Conservation (phyloP, 2,113 vertebrate species). For the Bothrops jararaca region DNA sequence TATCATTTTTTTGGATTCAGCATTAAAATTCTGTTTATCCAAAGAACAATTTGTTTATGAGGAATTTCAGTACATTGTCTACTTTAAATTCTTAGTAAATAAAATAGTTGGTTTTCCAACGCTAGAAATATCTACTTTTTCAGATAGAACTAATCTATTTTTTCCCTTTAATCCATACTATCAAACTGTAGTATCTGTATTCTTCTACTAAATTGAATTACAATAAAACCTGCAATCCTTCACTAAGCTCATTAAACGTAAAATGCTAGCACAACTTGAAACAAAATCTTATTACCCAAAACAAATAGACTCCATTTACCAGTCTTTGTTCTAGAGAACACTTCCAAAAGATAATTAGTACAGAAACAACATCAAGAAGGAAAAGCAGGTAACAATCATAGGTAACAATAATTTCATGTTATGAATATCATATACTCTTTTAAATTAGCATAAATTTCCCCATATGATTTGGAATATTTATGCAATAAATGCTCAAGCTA, state of each 20-base stretch:
- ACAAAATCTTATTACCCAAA: constrained; percentile 19
- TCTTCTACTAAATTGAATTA: not conserved
- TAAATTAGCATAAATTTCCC: constrained; percentile 45
- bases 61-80: not conserved
- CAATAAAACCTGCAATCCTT: constrained; percentile 8
- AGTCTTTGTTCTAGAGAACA: constrained; percentile 1
- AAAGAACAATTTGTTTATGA: not conserved
- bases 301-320: constrained; percentile 33
- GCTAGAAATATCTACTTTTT: not conserved
- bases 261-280: not conserved
- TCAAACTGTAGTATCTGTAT: not conserved
- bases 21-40: not conserved
- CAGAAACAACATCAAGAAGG: not conserved
- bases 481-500: constrained; percentile 44
- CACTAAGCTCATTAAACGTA: constrained; percentile 14
- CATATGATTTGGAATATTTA: constrained; percentile 41
- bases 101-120: not conserved
- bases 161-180: not conserved
- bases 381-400: not conserved
- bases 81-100: not conserved
- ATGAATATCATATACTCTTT: constrained; percentile 24
- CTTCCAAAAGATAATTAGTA: constrained; percentile 16
- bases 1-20: not conserved
- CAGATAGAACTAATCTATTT: not conserved
- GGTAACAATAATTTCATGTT: not conserved